These are phyloP conservation scores for Trachelus stipa DNA, from an alignment of 2,888 invertebrate species.

Conservation along the genomic window DNA sequence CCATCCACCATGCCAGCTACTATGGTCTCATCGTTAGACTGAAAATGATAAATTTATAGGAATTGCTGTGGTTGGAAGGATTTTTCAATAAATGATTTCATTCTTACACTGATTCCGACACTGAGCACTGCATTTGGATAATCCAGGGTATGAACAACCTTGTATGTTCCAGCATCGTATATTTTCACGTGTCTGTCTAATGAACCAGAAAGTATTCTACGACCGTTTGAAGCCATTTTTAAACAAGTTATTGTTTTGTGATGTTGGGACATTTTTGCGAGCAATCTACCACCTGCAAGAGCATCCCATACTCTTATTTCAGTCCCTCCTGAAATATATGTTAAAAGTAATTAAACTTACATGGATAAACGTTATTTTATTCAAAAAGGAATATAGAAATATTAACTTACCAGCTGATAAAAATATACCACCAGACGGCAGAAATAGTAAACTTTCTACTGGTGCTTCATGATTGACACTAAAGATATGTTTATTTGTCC, in stretches of 20 bases:
- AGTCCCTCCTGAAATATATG: slow-evolving; percentile 75
- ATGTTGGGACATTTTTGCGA: slow-evolving; percentile 89
- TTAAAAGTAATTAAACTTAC: background rate
- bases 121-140: slow-evolving; percentile 93
- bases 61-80: slow-evolving; percentile 4
- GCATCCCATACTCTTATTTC: slow-evolving; percentile 95
- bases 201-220: slow-evolving; percentile 87
- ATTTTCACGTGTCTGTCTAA: slow-evolving; percentile 95
- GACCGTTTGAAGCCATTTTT: slow-evolving; percentile 83
- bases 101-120: slow-evolving; percentile 76
- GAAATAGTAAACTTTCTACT: slow-evolving; percentile 87
- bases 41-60: slow-evolving; percentile 31
- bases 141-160: slow-evolving; percentile 88
- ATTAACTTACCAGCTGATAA: slow-evolving; percentile 79
- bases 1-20: slow-evolving; percentile 95
- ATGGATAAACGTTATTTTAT: slow-evolving; percentile 3
- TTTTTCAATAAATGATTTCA: slow-evolving; percentile 66
- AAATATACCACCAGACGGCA: slow-evolving; percentile 91
- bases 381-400: slow-evolving; percentile 1
- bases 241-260: slow-evolving; percentile 95
- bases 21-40: slow-evolving; percentile 82
- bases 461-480: slow-evolving; percentile 89
- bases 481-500: slow-evolving; percentile 77
- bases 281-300: slow-evolving; percentile 84
- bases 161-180: slow-evolving; percentile 88